Conservation (phyloP, 2,113 vertebrate species). For the Protomyctophum bolini region DNA sequence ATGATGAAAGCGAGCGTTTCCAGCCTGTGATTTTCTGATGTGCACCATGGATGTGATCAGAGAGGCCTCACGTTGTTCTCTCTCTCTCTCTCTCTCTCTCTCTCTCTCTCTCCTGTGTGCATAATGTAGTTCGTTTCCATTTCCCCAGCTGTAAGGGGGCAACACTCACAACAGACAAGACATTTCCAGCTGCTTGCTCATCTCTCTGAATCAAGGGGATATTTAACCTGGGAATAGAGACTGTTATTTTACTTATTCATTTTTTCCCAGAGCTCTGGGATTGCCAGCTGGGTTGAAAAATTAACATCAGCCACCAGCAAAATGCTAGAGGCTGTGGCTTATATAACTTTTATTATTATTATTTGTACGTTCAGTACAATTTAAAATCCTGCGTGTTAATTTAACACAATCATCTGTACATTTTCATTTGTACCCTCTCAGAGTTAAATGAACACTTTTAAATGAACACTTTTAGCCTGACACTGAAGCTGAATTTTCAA, state of each 20-base stretch:
- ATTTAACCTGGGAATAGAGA: neutral
- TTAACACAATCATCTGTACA: too few relatives aligned
- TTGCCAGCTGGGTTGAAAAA: too few relatives aligned
- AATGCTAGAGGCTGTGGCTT: too few relatives aligned
- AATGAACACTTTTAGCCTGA: too few relatives aligned
- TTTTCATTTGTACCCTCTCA: too few relatives aligned
- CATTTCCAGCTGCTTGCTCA: slow-evolving; percentile 70
- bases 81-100: slow-evolving; percentile 16
- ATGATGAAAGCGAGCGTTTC: slow-evolving; percentile 75
- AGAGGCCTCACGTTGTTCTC: slow-evolving; percentile 45
- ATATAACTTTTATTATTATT: too few relatives aligned
- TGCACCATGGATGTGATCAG: slow-evolving; percentile 64
- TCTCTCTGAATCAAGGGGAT: slow-evolving; percentile 5
- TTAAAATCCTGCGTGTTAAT: too few relatives aligned
- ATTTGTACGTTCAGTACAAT: too few relatives aligned
- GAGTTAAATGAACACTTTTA: too few relatives aligned
- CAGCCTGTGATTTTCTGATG: slow-evolving; percentile 71
- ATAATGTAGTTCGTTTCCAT: slow-evolving; percentile 60
- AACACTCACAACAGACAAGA: slow-evolving; percentile 53
- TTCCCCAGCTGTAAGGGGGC: slow-evolving; percentile 39
- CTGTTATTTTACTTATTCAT: neutral
- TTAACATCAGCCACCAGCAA: too few relatives aligned
- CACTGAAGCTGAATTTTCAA: too few relatives aligned
- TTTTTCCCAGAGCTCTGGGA: neutral
- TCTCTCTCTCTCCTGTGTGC: slow-evolving; percentile 32